Base-by-base conservation (phyloP, 2,113 vertebrate genomes). In the Siniperca knerii region DNA sequence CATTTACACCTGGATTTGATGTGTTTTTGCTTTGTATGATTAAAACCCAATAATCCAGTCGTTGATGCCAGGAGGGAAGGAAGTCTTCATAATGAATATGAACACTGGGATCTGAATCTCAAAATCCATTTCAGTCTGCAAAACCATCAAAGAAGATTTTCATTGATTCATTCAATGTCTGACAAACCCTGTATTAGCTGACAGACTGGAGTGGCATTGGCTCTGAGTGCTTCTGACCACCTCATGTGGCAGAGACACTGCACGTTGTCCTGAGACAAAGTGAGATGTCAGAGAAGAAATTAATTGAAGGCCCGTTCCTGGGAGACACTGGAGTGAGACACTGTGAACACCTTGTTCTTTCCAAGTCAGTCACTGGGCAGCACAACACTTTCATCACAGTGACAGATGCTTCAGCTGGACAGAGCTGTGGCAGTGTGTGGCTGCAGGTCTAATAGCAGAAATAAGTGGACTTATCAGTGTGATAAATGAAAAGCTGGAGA, bases 321-420 rank as follows among this genome's bases (percentile, higher is more conserved):
- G 35, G 77, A 81, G 85, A 91, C 75, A 55, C 60, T 57, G 50
- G 40, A 75, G 74, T 86, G 66, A 60, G 75, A 88, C 65, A 82
- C 62, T 37, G 67, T 61, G 79, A 57, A 90, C 79, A 77, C 52
- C 61, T 83, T 78, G 85, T 88, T 82, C 84, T 84, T 81, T 88
- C 61, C 58, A 66, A 84, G 82, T 87, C 62, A 77, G 66, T 90
- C 66, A 29, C n/a, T 1, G 25, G 15, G 57, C 68, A 18, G 54
- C 23, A 52, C 73, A 61, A 50, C n/a, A 50, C 58, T 86, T 82
- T 69, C 50, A 79, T 90, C 84, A 79, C 75, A 23, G 42, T 87
- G 82, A 86, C 68, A 15, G 77, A 92, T 90, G 70, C 52, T 78
- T 35, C 21, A 37, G 25, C 35, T 35, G 70, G 69, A 62, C 12